Evolutionary conservation across 2,113 vertebrate genomes (phyloP), one percentile per base, ranked within the genome.

Genomic region (Sisor rabdophorus): DNA sequence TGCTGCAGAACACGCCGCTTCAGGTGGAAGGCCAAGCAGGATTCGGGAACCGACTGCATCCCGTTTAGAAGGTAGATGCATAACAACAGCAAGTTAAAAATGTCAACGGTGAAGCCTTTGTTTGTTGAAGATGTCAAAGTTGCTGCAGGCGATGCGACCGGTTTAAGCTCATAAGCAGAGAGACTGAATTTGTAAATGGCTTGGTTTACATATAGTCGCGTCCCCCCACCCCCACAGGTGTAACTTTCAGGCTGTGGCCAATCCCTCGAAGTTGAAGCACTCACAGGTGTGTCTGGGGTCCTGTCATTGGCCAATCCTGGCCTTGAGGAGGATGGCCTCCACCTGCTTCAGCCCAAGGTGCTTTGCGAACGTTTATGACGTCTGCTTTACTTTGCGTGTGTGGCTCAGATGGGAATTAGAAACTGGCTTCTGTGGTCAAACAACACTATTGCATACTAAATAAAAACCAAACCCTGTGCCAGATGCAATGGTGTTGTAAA

Each of bases 141-240:
- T 71, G 58, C 78, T 80, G 32, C 63, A 83, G 78, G 75, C 59
- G 81, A 80, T 88, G 88, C 80, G 86, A 86, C 90, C 84, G 88
- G 87, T 87, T 91, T 91, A 90, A 92, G 93, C 91, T 90, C 92
- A 91, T 93, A 83, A 89, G 91, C 88, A 91, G 89, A 95, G 94
- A 94, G 95, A 85, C 90, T 84, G 94, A 86, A 92, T 89, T 93
- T 85, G 93, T 93, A 92, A 93, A 89, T 84, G 90, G 93, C 92
- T 95, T 93, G 90, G 89, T 95, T 98, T 98, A 98, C 96, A 98
- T 94, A 95, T 92, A 96, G 89, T 82, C 89, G 88, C 61, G 84
- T 87, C 87, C 88, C 89, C 89, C 92, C 90, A 91, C 93, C 95
- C 88, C 89, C 88, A 92, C 95, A 98, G 96, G 97, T 98, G 95